Conservation (phyloP, 1,140 invertebrate species). For the Anadara kagoshimensis region DNA sequence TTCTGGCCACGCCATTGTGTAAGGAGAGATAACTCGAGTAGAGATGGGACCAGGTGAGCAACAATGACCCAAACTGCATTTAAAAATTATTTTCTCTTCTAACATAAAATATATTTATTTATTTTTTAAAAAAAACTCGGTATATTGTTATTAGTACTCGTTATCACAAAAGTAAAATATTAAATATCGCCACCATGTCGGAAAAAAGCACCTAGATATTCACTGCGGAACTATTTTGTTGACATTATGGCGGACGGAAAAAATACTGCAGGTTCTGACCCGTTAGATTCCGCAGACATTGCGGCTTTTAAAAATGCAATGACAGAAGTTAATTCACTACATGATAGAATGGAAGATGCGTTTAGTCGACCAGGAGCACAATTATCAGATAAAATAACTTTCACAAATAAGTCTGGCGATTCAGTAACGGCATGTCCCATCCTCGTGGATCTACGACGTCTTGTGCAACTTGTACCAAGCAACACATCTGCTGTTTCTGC, state of each 20-base stretch:
- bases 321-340: constrained; percentile 19
- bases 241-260: constrained; percentile 60
- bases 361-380: constrained; percentile 59
- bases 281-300: constrained; percentile 27
- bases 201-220: constrained; percentile 39
- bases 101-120: too few relatives aligned
- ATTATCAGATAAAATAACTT: constrained; percentile 57
- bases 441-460: constrained; percentile 63
- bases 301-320: constrained; percentile 27
- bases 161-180: too few relatives aligned
- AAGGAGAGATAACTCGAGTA: too few relatives aligned
- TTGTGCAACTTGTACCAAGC: constrained; percentile 51
- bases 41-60: too few relatives aligned
- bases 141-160: too few relatives aligned
- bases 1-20: too few relatives aligned
- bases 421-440: constrained; percentile 57
- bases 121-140: too few relatives aligned
- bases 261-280: constrained; percentile 33
- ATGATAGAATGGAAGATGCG: constrained; percentile 43
- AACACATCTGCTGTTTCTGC: constrained; percentile 20
- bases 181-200: too few relatives aligned
- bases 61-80: too few relatives aligned
- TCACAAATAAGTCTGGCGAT: constrained; percentile 58
- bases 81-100: too few relatives aligned
- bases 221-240: constrained; percentile 61